These are phyloP conservation scores for Strigamia transsilvanica DNA, from an alignment of 2,888 invertebrate genomes.

Conservation along the genomic window DNA sequence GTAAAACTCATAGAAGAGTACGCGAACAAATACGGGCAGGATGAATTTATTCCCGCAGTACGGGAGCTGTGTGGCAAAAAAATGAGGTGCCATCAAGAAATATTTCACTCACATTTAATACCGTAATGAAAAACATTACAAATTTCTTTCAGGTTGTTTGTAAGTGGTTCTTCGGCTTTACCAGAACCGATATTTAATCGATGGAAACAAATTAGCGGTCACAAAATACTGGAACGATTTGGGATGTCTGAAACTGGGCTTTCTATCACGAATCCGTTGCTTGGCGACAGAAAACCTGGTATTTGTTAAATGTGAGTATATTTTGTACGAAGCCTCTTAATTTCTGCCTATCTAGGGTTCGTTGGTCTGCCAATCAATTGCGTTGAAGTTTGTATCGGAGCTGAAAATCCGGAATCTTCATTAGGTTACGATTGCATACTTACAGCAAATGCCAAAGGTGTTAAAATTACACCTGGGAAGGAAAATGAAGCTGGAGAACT, in stretches of 20 bases:
- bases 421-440: slow-evolving; percentile 40
- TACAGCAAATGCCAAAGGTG: background rate
- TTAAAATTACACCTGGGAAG: slow-evolving; percentile 27
- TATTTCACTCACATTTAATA: background rate
- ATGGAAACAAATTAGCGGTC: slow-evolving; percentile 85
- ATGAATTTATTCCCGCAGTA: slow-evolving; percentile 63
- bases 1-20: slow-evolving; percentile 79
- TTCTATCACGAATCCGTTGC: slow-evolving; percentile 82
- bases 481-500: slow-evolving; percentile 64
- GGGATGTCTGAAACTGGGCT: slow-evolving; percentile 85
- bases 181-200: slow-evolving; percentile 75
- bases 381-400: slow-evolving; percentile 44
- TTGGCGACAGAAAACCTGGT: slow-evolving; percentile 70
- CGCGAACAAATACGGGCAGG: slow-evolving; percentile 65
- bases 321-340: background rate
- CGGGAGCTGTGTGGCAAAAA: slow-evolving; percentile 66
- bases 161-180: slow-evolving; percentile 82
- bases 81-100: slow-evolving; percentile 66
- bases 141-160: slow-evolving; percentile 70
- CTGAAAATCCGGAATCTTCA: slow-evolving; percentile 15
- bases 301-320: background rate
- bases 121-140: background rate
- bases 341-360: slow-evolving; percentile 2
- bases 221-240: slow-evolving; percentile 79
- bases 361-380: slow-evolving; percentile 37